Conservation (phyloP, 2,113 vertebrate species). For the Speoplatyrhinus poulsoni region DNA sequence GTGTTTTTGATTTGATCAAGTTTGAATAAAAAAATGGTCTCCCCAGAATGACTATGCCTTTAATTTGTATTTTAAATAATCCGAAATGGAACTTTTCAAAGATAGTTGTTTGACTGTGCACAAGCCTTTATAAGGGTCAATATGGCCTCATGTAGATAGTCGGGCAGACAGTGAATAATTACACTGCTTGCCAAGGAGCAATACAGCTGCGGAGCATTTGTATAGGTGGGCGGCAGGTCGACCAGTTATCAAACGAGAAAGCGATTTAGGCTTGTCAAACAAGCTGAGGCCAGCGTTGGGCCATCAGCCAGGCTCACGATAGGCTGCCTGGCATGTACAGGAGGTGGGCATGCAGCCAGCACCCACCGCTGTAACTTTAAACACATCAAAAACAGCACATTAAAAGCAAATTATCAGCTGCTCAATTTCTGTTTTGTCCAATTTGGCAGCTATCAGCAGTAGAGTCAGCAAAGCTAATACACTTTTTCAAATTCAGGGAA, state of each 20-base stretch:
- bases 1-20: too few species aligned
- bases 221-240: conserved; percentile 38
- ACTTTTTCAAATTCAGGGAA: too few species aligned
- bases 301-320: conserved; percentile 46
- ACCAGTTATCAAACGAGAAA: conserved; percentile 54
- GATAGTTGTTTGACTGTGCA: too few species aligned
- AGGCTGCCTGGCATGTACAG: conserved; percentile 50
- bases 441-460: conserved; percentile 50
- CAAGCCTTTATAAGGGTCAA: too few species aligned
- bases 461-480: conserved; percentile 29
- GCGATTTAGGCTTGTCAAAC: conserved; percentile 57
- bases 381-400: conserved; percentile 63
- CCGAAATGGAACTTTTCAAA: too few species aligned
- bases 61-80: too few species aligned
- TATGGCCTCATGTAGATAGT: conserved; percentile 23
- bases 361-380: conserved; percentile 57
- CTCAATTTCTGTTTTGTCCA: conserved; percentile 31
- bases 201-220: conserved; percentile 40
- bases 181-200: conserved; percentile 34
- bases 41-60: too few species aligned
- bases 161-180: conserved; percentile 48
- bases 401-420: conserved; percentile 69
- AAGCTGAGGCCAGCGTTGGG: conserved; percentile 52
- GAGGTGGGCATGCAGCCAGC: conserved; percentile 59
- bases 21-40: too few species aligned